These are phyloP conservation scores for Nipponia nippon DNA, from an alignment of 2,113 vertebrate genomes.

Conservation along the genomic window DNA sequence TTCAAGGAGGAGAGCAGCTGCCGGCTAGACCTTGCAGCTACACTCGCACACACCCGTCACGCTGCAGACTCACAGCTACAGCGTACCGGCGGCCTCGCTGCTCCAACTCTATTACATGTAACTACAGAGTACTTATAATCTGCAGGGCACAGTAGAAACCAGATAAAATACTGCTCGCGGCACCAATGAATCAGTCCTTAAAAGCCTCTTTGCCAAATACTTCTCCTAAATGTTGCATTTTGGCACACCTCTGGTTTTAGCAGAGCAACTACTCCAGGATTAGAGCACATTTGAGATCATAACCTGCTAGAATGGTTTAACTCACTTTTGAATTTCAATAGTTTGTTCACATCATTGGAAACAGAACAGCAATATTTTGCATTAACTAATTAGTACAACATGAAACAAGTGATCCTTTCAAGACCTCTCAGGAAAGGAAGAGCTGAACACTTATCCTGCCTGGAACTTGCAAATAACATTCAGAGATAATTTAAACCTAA, in stretches of 20 bases:
- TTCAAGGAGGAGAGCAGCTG: not conserved
- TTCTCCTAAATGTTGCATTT: not conserved
- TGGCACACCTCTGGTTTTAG: not conserved
- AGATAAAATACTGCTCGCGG: not conserved
- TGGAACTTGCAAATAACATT: not conserved
- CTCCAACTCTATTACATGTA: not conserved
- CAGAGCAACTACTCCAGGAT: not conserved
- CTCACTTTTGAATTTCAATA: not conserved
- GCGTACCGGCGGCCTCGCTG: accelerated
- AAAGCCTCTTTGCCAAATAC: not conserved
- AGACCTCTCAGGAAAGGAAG: not conserved
- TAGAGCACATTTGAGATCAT: not conserved
- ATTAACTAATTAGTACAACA: not conserved
- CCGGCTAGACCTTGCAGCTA: not conserved
- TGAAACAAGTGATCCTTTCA: not conserved
- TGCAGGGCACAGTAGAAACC: not conserved
- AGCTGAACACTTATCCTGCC: not conserved
- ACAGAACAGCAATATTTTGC: not conserved
- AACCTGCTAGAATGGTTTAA: not conserved
- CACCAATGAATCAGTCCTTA: not conserved
- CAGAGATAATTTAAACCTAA: not conserved
- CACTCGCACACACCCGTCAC: not conserved
- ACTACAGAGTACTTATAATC: not conserved
- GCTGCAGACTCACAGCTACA: not conserved
- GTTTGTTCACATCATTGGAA: not conserved